phyloP scores from a whole-genome alignment of 2,888 invertebrate genomes.

The Zaprionus bogoriensis region DNA sequence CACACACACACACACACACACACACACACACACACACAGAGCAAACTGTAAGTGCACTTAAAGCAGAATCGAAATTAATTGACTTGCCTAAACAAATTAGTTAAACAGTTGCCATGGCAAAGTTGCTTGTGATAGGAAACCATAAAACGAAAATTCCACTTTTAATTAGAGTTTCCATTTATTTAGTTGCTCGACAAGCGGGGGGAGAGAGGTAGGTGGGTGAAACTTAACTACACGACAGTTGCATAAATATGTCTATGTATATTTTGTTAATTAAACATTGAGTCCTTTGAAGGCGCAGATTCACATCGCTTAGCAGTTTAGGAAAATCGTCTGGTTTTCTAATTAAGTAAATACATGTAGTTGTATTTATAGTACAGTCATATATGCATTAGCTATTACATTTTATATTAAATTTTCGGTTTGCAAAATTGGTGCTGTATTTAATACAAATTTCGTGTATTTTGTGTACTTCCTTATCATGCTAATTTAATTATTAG shows the following conservation, averaged over 20 bases:
- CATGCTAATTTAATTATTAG: no score
- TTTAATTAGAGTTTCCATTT: conserved; percentile 13
- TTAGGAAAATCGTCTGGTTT: no score
- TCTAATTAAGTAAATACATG: no score
- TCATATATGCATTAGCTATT: no score
- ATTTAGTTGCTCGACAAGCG: neutral
- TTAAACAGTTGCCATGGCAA: conserved; percentile 38
- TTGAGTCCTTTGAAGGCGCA: no score
- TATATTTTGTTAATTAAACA: neutral
- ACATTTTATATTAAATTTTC: no score
- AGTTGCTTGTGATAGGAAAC: conserved; percentile 8
- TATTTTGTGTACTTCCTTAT: no score
- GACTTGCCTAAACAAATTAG: conserved; percentile 48
- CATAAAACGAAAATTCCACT: conserved; percentile 10
- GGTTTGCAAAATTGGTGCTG: no score
- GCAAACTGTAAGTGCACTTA: conserved; percentile 26
- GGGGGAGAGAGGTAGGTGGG: neutral
- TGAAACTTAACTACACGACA: neutral
- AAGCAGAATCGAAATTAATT: conserved; percentile 33
- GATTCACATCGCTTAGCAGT: no score
- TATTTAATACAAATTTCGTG: no score
- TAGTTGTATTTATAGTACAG: no score
- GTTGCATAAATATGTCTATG: neutral
- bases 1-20: neutral
- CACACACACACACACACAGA: neutral